Evolutionary conservation across 2,113 vertebrate genomes (phyloP).

Genomic region (Hirundichthys speculiger): DNA sequence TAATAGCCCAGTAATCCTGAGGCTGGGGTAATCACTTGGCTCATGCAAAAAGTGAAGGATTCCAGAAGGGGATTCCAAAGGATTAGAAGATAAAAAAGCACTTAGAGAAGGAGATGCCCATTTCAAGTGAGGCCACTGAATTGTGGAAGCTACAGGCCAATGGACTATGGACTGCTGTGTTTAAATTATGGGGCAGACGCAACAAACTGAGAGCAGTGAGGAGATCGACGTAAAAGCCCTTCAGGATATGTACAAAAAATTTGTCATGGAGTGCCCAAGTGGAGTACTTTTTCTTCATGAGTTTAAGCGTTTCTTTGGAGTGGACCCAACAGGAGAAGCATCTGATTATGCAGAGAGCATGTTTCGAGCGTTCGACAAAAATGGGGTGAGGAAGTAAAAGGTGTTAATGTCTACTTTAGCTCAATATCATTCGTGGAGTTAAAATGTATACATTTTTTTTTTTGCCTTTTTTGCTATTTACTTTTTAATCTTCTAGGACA

Average conservation of each 20-base stretch:
- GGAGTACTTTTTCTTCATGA: slow-evolving; percentile 78
- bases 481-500: slow-evolving; percentile 69
- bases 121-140: neutral
- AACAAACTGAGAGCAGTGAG: slow-evolving; percentile 52
- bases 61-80: slow-evolving; percentile 33
- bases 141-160: neutral
- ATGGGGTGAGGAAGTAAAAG: slow-evolving; percentile 72
- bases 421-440: neutral
- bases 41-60: slow-evolving; percentile 9
- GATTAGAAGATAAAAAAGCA: slow-evolving; percentile 37
- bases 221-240: slow-evolving; percentile 74
- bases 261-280: slow-evolving; percentile 79
- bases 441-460: neutral
- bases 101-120: neutral
- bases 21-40: slow-evolving; percentile 47
- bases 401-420: neutral
- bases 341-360: slow-evolving; percentile 78
- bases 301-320: slow-evolving; percentile 81
- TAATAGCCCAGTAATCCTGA: slow-evolving; percentile 55
- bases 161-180: slow-evolving; percentile 26
- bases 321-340: slow-evolving; percentile 72
- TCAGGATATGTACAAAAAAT: slow-evolving; percentile 82
- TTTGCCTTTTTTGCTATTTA: neutral
- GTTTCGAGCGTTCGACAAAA: slow-evolving; percentile 81
- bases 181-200: slow-evolving; percentile 73